These are phyloP conservation scores for Irena cyanogastra DNA, from an alignment of 2,113 vertebrate genomes.

Conservation along the genomic window DNA sequence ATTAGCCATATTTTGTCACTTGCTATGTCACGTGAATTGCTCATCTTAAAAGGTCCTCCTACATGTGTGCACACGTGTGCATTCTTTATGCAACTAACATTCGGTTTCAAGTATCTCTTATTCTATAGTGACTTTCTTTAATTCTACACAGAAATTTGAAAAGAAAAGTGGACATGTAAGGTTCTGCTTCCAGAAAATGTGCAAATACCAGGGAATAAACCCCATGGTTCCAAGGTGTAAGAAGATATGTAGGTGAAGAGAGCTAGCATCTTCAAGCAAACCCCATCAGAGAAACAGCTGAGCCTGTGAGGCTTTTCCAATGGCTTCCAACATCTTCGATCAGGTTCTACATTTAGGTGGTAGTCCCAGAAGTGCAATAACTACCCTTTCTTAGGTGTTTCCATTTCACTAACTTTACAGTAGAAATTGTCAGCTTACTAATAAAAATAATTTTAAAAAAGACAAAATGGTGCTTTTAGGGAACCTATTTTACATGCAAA, in stretches of 20 bases:
- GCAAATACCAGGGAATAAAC: background rate
- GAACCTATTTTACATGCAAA: background rate
- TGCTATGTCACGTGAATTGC: background rate
- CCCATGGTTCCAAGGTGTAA: background rate
- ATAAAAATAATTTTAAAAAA: background rate
- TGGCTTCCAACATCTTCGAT: background rate
- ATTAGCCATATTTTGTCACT: background rate
- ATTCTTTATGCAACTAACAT: background rate
- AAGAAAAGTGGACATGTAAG: background rate
- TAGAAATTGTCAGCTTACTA: background rate
- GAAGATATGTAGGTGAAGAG: background rate
- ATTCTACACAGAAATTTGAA: background rate
- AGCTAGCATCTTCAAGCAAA: background rate
- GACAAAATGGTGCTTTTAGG: background rate
- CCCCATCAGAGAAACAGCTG: background rate
- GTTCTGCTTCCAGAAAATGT: background rate
- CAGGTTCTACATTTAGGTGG: background rate
- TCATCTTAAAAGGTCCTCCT: background rate
- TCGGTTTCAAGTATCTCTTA: background rate
- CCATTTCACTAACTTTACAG: background rate
- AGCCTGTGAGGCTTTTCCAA: background rate
- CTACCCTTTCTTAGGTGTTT: background rate
- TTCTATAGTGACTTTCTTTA: background rate
- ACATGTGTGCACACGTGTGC: fast-evolving
- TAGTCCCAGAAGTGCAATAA: background rate